Base-by-base conservation (phyloP, 2,797 vertebrate species). In the Tapera naevia region DNA sequence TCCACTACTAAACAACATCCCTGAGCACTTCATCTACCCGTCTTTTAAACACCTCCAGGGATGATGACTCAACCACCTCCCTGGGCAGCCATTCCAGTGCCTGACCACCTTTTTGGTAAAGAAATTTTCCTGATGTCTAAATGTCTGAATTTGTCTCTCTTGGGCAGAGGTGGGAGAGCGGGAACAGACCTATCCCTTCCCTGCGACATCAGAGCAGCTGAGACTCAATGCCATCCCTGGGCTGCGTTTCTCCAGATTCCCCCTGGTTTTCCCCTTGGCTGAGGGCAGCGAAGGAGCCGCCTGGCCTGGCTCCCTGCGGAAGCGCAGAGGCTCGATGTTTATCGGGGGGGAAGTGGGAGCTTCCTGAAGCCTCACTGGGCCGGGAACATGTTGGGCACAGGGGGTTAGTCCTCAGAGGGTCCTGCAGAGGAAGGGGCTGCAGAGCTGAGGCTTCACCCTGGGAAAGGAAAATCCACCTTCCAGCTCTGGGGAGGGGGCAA, bases 301-400 rank as follows among this genome's bases (percentile, higher is more conserved):
- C 32, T 73, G 48, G 53, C 41, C 46, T 2, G 0, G 64, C 30
- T 67, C 79, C 58, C 70, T 86, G 58, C 1, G 7, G 86, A 94
- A 93, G 62, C 9, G 0, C 2, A 1, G 48, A 1, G 0, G 23
- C 53, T 64, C 33, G 1, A 54, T 21, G 2, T 72, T 86, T 90
- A 74, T 3, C 1, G 0, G 37, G 30, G n/a, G 60, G 51, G 73
- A 95, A 78, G 25, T 3, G 50, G 65, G 76, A 84, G 45, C 51
- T 90, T 94, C 71, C 89, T 87, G 91, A 80, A 80, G 61, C 76
- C 79, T 80, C 4, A 0, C 51, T 57, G 46, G 43, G 46, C 39
- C 12, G 7, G 80, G 61, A 88, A 22, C 4, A 2, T 1, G 5
- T 48, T 21, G 23, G 41, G 16, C 0, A 5, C 0, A 0, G 35